Percentiles rank a stretch among this genome's conserved stretches.
These are phyloP conservation scores for Neotoxoptera formosana DNA, from an alignment of 1,140 invertebrate genomes.

Conservation along the genomic window DNA sequence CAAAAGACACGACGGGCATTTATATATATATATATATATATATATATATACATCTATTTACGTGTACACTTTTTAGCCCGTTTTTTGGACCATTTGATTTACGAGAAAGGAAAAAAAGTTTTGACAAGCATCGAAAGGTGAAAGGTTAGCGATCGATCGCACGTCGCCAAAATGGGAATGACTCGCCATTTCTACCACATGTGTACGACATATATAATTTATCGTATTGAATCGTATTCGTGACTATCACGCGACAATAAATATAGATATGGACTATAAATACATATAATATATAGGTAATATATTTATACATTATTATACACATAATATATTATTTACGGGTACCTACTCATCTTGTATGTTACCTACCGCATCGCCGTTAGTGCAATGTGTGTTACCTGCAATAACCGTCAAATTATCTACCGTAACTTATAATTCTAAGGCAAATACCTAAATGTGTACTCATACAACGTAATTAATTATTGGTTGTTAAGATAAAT, in stretches of 20 bases:
- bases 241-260: not conserved
- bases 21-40: too few species aligned
- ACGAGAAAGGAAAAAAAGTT: not conserved
- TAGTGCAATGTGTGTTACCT: not conserved
- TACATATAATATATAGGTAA: not conserved
- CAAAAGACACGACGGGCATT: not conserved
- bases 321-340: not conserved
- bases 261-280: not conserved
- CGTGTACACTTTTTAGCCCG: not conserved
- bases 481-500: slow-evolving; percentile 1
- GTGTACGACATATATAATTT: not conserved
- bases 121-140: not conserved
- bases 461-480: not conserved
- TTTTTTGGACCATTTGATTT: not conserved
- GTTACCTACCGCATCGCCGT: not conserved
- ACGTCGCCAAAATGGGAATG: not conserved
- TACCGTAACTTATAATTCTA: not conserved
- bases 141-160: not conserved
- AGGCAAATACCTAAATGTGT: not conserved
- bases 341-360: not conserved
- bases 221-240: not conserved
- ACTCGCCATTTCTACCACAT: not conserved
- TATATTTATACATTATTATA: too few species aligned
- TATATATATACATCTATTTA: not conserved
- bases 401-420: not conserved